phyloP scores from a whole-genome alignment of 1,140 invertebrate species.

The Sitobion miscanthi region DNA sequence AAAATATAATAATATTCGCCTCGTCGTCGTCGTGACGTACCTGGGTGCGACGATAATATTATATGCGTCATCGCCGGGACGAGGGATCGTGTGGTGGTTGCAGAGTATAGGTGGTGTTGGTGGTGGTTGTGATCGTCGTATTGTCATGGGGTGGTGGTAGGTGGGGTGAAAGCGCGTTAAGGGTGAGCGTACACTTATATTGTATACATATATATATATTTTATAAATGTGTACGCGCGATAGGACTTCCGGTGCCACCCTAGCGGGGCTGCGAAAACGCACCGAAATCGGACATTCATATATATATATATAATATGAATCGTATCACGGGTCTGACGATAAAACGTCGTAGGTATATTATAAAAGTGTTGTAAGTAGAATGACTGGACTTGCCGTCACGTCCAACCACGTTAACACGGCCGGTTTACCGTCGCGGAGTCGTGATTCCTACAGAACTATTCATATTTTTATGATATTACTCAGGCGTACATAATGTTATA shows the following conservation, averaged over 20 bases:
- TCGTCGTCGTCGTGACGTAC: conserved; percentile 11
- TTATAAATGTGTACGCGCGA: background rate
- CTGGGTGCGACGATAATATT: background rate
- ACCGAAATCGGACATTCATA: background rate
- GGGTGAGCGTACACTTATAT: background rate
- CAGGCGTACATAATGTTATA: no score
- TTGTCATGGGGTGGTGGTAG: background rate
- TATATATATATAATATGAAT: background rate
- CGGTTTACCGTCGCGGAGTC: no score
- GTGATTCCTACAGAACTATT: background rate
- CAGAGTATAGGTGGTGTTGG: background rate
- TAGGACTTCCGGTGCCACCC: conserved; percentile 13
- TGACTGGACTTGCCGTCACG: background rate
- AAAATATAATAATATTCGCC: background rate
- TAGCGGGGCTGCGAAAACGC: background rate
- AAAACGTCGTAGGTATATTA: background rate
- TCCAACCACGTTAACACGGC: background rate
- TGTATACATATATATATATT: background rate
- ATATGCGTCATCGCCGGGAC: conserved; percentile 36
- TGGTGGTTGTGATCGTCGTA: background rate
- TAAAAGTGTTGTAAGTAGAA: background rate
- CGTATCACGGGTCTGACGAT: background rate
- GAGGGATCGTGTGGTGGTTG: background rate
- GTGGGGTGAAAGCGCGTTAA: background rate
- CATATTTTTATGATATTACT: no score